These are phyloP conservation scores for Sinelater perroti DNA, from an alignment of 2,888 invertebrate genomes.

Conservation along the genomic window DNA sequence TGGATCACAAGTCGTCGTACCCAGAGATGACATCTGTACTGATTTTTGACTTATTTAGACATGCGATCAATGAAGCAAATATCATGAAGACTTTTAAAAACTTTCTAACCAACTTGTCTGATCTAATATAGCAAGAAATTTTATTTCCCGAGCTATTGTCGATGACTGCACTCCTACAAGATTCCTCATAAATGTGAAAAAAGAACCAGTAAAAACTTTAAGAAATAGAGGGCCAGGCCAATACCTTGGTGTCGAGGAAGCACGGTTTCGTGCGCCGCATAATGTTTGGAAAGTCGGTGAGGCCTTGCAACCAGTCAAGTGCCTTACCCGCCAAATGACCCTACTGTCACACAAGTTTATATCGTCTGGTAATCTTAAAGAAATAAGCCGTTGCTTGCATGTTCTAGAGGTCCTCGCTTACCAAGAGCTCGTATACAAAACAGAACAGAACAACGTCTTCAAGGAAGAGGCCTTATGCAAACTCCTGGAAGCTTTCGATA, in stretches of 20 bases:
- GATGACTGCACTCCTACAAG: slow-evolving; percentile 93
- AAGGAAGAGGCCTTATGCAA: slow-evolving; percentile 84
- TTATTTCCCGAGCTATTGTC: slow-evolving; percentile 90
- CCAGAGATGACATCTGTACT: slow-evolving; percentile 90
- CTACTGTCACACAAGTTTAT: slow-evolving; percentile 86
- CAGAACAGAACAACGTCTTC: slow-evolving; percentile 82
- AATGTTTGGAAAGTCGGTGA: slow-evolving; percentile 96
- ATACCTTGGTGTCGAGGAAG: slow-evolving; percentile 82
- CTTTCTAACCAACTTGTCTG: slow-evolving; percentile 80
- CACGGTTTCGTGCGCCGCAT: slow-evolving; percentile 88
- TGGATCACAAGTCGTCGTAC: slow-evolving; percentile 90
- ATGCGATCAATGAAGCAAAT: slow-evolving; percentile 78
- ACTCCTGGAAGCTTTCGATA: slow-evolving; percentile 79
- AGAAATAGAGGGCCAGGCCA: slow-evolving; percentile 76
- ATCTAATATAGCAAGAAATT: slow-evolving; percentile 87
- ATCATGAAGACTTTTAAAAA: slow-evolving; percentile 78
- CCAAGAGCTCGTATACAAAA: slow-evolving; percentile 94
- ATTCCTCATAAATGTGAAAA: slow-evolving; percentile 75
- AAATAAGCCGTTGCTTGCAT: slow-evolving; percentile 85
- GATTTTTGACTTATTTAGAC: slow-evolving; percentile 87
- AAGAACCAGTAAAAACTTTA: slow-evolving; percentile 61
- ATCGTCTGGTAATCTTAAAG: slow-evolving; percentile 82
- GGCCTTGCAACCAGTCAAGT: slow-evolving; percentile 89
- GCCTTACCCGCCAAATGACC: slow-evolving; percentile 86
- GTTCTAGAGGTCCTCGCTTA: slow-evolving; percentile 98